phyloP scores from a whole-genome alignment of 2,888 invertebrate species.

The Noctua janthina region DNA sequence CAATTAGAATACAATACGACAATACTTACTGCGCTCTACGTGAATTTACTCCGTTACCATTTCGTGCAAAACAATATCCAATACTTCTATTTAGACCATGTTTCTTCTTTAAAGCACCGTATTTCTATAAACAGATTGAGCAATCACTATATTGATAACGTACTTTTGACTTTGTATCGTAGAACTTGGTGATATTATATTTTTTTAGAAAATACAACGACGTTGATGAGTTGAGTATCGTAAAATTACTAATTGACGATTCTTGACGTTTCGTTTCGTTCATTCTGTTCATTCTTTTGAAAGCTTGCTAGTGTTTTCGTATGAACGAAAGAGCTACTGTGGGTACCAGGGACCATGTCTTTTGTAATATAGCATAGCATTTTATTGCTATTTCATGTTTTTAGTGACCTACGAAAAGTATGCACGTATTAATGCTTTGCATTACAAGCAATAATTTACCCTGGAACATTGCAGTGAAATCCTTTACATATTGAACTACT shows the following conservation, averaged over 20 bases:
- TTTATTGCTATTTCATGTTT: background rate
- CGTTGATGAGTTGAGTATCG: slow-evolving; percentile 35
- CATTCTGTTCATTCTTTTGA: slow-evolving; percentile 12
- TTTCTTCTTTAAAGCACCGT: slow-evolving; percentile 40
- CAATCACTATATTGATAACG: slow-evolving; percentile 39
- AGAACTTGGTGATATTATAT: slow-evolving; percentile 7
- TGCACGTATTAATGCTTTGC: background rate
- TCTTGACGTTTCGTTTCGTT: slow-evolving; percentile 31
- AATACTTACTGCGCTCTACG: slow-evolving; percentile 63
- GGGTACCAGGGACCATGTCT: background rate
- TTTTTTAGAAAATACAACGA: slow-evolving; percentile 34
- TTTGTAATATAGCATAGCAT: background rate
- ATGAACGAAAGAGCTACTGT: slow-evolving; percentile 1
- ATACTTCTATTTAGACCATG: slow-evolving; percentile 24
- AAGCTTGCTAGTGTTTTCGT: slow-evolving; percentile 15
- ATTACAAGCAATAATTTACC: background rate
- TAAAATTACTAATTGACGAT: slow-evolving; percentile 22
- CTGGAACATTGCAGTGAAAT: background rate
- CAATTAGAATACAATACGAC: slow-evolving; percentile 69
- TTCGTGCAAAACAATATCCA: slow-evolving; percentile 35
- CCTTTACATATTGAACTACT: background rate
- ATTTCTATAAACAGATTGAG: slow-evolving; percentile 50
- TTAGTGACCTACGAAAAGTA: background rate
- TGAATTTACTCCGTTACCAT: slow-evolving; percentile 45
- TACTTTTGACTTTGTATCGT: slow-evolving; percentile 11